Base-by-base conservation (phyloP, 2,797 vertebrate species). In the Tiaroga cobitis region DNA sequence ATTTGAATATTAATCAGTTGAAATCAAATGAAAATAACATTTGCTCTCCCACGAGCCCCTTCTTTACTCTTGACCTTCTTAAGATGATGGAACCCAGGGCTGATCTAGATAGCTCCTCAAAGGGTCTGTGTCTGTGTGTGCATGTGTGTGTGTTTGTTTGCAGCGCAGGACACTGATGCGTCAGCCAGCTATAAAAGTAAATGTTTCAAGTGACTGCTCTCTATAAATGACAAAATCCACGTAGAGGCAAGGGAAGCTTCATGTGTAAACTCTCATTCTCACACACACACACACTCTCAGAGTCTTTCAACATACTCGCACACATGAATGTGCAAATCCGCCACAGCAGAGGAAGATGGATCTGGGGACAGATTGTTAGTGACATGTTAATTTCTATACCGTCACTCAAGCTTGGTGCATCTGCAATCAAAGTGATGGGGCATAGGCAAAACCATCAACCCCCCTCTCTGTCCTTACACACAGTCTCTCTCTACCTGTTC, bases 361-460 rank as follows among this genome's bases (percentile, higher is more conserved):
- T 95, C 92, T 92, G 89, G 89, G 92, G 87, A 91, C 93, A 95
- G 93, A 96, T 94, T 95, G 94, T 95, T 95, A 95, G 94, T 94
- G 87, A 96, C 94, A 95, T 94, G 93, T 95, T 96, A 94, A 96
- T 96, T 96, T 96, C 93, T 95, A 92, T 93, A 91, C 92, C 90
- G 92, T 95, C 95, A 95, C 94, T 95, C 95, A 95, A 91, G 89
- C 88, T 89, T 89, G 85, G 90, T 91, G 92, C 92, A 85, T 94
- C 93, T 81, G 90, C 93, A 92, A 93, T 92, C 92, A 93, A 90
- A 93, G 92, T 90, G 93, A 92, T 90, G 91, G 93, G 90, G 92
- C 91, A 86, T 59, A 87, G 86, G 86, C 82, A 80, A n/a, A 87
- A 83, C 90, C 87, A 87, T 91, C 88, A 91, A 89, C 87, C 76